These are phyloP conservation scores for Porites rus DNA, from an alignment of 92 coral and sea anemone species.

Conservation along the genomic window DNA sequence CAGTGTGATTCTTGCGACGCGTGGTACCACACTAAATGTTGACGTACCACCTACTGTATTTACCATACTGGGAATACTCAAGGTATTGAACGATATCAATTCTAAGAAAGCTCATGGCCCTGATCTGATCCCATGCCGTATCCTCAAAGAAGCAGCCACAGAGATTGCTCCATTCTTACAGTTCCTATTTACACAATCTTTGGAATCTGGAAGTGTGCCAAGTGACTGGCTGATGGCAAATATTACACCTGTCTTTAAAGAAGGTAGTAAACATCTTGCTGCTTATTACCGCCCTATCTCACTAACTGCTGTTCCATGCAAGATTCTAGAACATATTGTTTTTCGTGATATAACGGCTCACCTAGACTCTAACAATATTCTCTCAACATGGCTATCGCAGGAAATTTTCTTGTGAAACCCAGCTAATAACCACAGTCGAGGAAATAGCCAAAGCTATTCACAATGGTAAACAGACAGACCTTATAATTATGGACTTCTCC, in stretches of 20 bases:
- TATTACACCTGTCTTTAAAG: not conserved
- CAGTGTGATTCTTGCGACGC: constrained; percentile 3
- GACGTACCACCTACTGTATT: no score
- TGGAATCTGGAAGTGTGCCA: constrained; percentile 7
- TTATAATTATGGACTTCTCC: not conserved
- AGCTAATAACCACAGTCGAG: constrained; percentile 15
- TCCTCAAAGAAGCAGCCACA: constrained; percentile 28
- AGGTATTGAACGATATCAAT: no score
- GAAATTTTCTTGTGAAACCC: constrained; percentile 34
- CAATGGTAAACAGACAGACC: not conserved
- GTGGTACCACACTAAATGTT: not conserved
- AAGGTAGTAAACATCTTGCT: constrained; percentile 17
- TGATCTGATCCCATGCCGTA: constrained; percentile 24
- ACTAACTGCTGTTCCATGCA: constrained; percentile 23
- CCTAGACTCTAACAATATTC: not conserved
- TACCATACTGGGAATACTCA: no score
- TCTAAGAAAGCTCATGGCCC: not conserved
- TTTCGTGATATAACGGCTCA: not conserved
- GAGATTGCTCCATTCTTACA: constrained; percentile 25
- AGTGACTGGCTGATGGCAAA: constrained; percentile 26
- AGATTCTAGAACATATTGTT: not conserved
- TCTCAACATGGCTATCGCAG: constrained; percentile 20
- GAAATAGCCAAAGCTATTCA: constrained; percentile 17
- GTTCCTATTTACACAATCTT: constrained; percentile 15
- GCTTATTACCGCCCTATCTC: constrained; percentile 12